Percentiles rank a stretch among this genome's conserved stretches.
phyloP scores from a whole-genome alignment of 2,797 vertebrate genomes.

The Jordanella pulchra region DNA sequence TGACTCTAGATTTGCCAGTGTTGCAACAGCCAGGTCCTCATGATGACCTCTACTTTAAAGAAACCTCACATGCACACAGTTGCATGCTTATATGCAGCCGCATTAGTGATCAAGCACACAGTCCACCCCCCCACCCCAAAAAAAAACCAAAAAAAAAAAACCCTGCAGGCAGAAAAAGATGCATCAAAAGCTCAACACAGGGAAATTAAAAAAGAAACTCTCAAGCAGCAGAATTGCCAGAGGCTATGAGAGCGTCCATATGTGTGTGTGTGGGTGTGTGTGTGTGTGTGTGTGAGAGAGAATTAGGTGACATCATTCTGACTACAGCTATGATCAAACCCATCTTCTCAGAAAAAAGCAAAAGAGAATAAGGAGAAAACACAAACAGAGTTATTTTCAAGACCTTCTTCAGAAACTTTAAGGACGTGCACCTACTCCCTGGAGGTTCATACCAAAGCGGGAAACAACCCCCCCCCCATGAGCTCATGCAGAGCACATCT shows the following conservation, averaged over 20 bases:
- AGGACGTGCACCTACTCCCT: slow-evolving; percentile 15
- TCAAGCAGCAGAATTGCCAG: slow-evolving; percentile 53
- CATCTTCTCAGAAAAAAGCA: slow-evolving; percentile 21
- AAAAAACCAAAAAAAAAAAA: slow-evolving; percentile 1
- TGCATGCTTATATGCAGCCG: slow-evolving; percentile 1
- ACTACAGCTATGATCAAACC: slow-evolving; percentile 52
- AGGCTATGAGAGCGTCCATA: slow-evolving; percentile 41
- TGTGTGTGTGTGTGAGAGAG: slow-evolving; percentile 24
- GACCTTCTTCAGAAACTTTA: slow-evolving; percentile 16
- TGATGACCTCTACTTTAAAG: slow-evolving; percentile 37
- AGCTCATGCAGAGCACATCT: background rate
- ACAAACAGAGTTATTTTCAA: slow-evolving; percentile 25
- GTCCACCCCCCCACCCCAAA: background rate
- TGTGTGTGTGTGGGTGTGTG: slow-evolving; percentile 21
- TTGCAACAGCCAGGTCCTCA: slow-evolving; percentile 26
- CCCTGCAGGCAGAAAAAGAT: slow-evolving; percentile 55
- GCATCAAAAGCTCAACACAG: slow-evolving; percentile 55
- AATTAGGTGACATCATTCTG: slow-evolving; percentile 57
- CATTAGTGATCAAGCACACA: slow-evolving; percentile 10
- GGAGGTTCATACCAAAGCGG: slow-evolving; percentile 10
- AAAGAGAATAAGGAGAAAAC: slow-evolving; percentile 31
- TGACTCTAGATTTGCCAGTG: slow-evolving; percentile 27
- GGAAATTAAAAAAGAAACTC: slow-evolving; percentile 37
- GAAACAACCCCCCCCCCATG: slow-evolving; percentile 1
- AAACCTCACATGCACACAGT: slow-evolving; percentile 1